phyloP scores from a whole-genome alignment of 2,888 invertebrate species.

The Conus canariensis region DNA sequence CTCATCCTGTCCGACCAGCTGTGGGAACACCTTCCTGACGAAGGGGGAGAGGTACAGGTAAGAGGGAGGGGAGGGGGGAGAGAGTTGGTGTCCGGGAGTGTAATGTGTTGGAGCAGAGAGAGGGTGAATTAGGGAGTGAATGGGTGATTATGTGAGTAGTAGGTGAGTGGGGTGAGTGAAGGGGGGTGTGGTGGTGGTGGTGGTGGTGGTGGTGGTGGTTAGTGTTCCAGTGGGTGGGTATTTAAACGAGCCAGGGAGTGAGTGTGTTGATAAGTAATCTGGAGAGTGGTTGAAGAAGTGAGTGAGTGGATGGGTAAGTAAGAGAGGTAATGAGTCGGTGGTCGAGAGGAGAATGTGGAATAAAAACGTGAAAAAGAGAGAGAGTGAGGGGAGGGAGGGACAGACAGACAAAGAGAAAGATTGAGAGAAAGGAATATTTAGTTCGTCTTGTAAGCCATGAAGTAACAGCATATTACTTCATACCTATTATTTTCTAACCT shows the following conservation, averaged over 20 bases:
- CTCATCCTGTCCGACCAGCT: slow-evolving; percentile 53
- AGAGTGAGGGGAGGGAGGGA: neutral
- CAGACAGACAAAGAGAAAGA: no score
- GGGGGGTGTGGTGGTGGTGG: neutral
- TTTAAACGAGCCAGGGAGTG: neutral
- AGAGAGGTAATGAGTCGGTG: no score
- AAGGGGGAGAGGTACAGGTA: neutral
- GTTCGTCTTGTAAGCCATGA: no score
- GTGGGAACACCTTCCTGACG: neutral
- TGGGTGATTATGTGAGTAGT: no score
- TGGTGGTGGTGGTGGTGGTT: neutral
- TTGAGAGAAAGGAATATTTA: no score
- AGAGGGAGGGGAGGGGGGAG: neutral
- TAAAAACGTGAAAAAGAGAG: no score
- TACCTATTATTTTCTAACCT: no score
- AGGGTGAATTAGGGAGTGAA: no score
- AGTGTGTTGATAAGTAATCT: neutral
- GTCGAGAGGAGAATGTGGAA: no score
- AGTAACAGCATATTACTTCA: no score
- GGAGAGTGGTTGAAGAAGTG: neutral
- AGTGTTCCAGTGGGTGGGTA: no score
- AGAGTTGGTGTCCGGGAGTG: neutral
- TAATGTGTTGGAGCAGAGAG: no score
- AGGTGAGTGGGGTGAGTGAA: neutral
- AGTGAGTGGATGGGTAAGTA: neutral